These are phyloP conservation scores for Holothuria leucospilota DNA, from an alignment of 53 echinoderm and acorn worm species.

Conservation along the genomic window DNA sequence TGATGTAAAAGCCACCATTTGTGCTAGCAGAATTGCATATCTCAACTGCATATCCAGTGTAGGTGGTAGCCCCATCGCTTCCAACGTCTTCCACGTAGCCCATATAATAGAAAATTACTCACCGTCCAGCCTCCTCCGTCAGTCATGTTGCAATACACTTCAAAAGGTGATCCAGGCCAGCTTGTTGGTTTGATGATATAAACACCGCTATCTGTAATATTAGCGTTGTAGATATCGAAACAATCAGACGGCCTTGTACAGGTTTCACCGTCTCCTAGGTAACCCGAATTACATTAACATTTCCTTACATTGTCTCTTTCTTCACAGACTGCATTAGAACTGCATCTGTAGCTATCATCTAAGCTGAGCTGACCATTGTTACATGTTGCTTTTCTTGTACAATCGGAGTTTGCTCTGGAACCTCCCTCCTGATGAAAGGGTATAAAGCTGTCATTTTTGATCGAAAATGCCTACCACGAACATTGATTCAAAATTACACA, in stretches of 20 bases:
- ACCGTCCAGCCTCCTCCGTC: constrained; percentile 24
- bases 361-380: neutral
- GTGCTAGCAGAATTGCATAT: too few relatives aligned
- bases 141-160: constrained; percentile 11
- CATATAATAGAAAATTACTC: neutral
- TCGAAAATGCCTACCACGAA: too few relatives aligned
- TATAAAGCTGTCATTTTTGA: too few relatives aligned
- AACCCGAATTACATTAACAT: neutral
- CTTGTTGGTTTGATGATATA: neutral
- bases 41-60: too few relatives aligned
- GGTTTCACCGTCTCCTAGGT: constrained; percentile 7
- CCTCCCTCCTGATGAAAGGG: neutral
- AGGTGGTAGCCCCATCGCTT: too few relatives aligned
- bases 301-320: neutral
- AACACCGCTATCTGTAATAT: neutral
- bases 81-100: too few relatives aligned
- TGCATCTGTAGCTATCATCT: neutral
- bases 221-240: neutral
- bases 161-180: neutral
- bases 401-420: neutral
- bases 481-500: too few relatives aligned
- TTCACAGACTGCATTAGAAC: neutral
- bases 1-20: too few relatives aligned
- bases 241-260: constrained; percentile 3
- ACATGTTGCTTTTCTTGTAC: neutral